Evolutionary conservation across 30 jellyfish, hydroid and myxozoan genomes (phyloP).

Genomic region (Aurelia coerulea): DNA sequence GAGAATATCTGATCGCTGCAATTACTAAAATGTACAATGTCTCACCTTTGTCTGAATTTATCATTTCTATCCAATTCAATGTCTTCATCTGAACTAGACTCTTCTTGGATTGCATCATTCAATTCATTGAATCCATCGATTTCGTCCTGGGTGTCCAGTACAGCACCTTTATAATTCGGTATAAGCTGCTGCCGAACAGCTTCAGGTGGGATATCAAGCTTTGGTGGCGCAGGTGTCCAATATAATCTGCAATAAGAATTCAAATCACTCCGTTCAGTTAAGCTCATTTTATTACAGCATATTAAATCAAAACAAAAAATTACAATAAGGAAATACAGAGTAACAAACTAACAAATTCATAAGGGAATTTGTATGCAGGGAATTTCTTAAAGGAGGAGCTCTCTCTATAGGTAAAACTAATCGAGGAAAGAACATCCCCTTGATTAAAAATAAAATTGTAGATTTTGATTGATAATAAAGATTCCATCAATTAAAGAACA

Average conservation of each 20-base stretch:
- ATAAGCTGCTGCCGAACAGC: conserved; percentile 53
- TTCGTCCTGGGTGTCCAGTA: conserved; percentile 11
- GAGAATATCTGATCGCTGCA: too few relatives aligned
- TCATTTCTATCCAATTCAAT: conserved; percentile 3
- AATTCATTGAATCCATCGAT: conserved; percentile 5
- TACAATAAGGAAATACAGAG: too few relatives aligned
- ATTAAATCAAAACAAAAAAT: too few relatives aligned
- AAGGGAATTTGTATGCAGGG: too few relatives aligned
- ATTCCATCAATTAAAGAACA: too few relatives aligned
- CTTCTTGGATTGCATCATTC: conserved; percentile 27
- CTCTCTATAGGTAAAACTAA: too few relatives aligned
- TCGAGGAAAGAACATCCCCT: too few relatives aligned
- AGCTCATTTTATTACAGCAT: background rate
- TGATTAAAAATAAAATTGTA: too few relatives aligned
- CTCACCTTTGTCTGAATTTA: conserved; percentile 53
- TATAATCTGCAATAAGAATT: conserved; percentile 17
- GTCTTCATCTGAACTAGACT: conserved; percentile 70
- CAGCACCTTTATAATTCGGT: conserved; percentile 57
- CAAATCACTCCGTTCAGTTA: background rate
- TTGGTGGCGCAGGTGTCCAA: conserved; percentile 85
- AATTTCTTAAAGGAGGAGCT: too few relatives aligned
- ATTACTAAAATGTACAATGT: too few relatives aligned
- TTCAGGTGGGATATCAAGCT: conserved; percentile 71
- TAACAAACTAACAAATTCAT: too few relatives aligned
- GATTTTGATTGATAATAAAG: too few relatives aligned